Percentiles rank a stretch among this genome's conserved stretches.
Conservation (phyloP, 2,797 vertebrate genomes). For the Poecilia wingei region DNA sequence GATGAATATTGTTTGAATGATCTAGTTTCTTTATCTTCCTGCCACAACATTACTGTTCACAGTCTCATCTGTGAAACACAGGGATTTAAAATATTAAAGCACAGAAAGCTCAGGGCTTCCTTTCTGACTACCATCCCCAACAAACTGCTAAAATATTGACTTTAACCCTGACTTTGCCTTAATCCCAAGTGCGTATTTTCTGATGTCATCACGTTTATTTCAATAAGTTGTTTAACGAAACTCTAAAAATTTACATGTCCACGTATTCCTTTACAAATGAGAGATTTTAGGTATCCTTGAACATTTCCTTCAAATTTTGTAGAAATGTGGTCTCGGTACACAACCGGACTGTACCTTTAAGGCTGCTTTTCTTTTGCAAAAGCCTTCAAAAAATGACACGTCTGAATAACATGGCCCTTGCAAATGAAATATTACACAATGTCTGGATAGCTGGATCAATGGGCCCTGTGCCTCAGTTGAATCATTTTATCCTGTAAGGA, state of each 20-base stretch:
- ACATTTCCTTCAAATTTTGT: background rate
- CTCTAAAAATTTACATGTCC: background rate
- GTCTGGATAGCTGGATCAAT: constrained; percentile 10
- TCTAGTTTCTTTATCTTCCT: background rate
- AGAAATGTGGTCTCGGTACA: background rate
- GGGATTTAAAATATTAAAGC: background rate
- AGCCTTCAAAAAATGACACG: background rate
- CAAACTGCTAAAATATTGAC: background rate
- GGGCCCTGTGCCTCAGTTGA: constrained; percentile 10
- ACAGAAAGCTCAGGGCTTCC: background rate
- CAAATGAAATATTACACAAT: constrained; percentile 14
- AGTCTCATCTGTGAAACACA: background rate
- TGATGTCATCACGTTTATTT: background rate
- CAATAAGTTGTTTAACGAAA: background rate
- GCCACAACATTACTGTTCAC: background rate
- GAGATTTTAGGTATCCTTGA: background rate
- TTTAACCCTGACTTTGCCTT: background rate
- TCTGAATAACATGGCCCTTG: constrained; percentile 26
- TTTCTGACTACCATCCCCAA: background rate
- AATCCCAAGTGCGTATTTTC: background rate
- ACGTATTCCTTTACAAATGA: background rate
- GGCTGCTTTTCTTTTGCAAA: constrained; percentile 12
- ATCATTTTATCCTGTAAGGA: background rate
- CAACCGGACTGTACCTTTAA: background rate
- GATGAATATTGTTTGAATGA: background rate